These are phyloP conservation scores for Andrena minutula DNA, from an alignment of 2,888 invertebrate species.

Conservation along the genomic window DNA sequence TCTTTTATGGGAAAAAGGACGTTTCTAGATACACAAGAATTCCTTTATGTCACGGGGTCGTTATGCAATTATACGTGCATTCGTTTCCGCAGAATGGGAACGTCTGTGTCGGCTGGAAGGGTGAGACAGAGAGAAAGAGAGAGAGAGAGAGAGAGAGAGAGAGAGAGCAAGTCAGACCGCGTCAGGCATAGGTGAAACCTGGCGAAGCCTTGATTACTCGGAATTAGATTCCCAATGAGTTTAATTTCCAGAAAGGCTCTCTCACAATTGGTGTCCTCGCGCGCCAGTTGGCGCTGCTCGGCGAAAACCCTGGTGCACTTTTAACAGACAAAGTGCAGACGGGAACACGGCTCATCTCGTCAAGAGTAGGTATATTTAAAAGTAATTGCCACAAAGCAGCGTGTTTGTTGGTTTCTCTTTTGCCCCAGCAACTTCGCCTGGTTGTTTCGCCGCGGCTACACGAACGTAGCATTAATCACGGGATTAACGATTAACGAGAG, in stretches of 20 bases:
- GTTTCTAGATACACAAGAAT: conserved; percentile 29
- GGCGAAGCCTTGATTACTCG: conserved; percentile 70
- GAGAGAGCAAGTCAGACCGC: conserved; percentile 35
- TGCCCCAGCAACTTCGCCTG: conserved; percentile 49
- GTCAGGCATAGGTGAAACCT: conserved; percentile 61
- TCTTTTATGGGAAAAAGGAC: conserved; percentile 12
- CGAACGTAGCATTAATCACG: conserved; percentile 58
- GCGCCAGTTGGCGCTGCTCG: conserved; percentile 46
- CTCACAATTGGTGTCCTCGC: conserved; percentile 68
- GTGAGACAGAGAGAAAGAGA: conserved; percentile 2
- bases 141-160: background rate
- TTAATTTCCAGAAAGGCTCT: conserved; percentile 70
- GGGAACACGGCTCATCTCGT: conserved; percentile 32
- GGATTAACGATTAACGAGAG: conserved; percentile 59
- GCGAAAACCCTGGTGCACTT: conserved; percentile 50
- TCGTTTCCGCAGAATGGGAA: conserved; percentile 39
- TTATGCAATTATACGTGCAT: conserved; percentile 61
- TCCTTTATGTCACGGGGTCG: conserved; percentile 65
- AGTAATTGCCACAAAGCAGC: conserved; percentile 65
- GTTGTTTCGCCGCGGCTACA: conserved; percentile 40
- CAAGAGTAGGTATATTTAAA: conserved; percentile 56
- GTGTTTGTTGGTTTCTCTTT: conserved; percentile 52
- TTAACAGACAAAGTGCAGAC: conserved; percentile 52
- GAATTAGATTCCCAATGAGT: conserved; percentile 71
- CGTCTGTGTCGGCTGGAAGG: background rate